A percentile compares a stretch with the other conserved stretches of the same genome.
These are phyloP conservation scores for Phrynocephalus versicolor DNA, from an alignment of 2,113 vertebrate genomes.

Conservation along the genomic window DNA sequence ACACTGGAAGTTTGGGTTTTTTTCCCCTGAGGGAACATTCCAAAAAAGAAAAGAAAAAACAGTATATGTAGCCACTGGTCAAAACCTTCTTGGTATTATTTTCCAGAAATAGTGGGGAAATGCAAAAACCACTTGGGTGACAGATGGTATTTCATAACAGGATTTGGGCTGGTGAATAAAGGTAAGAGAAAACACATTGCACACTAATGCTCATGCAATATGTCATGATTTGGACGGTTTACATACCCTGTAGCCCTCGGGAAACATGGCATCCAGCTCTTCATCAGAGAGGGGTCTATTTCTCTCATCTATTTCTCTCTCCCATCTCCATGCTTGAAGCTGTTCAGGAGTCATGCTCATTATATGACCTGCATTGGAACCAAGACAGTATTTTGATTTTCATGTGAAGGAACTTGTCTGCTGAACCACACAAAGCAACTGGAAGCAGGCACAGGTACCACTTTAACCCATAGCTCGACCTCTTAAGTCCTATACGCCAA, in stretches of 20 bases:
- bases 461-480: neutral
- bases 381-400: rapidly evolving
- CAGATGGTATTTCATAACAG: too few species aligned
- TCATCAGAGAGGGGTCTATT: constrained; percentile 97
- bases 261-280: constrained; percentile 98
- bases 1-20: too few species aligned
- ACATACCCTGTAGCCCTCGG: constrained; percentile 95
- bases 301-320: constrained; percentile 96
- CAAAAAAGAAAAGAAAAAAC: too few species aligned
- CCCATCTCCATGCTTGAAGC: constrained; percentile 98
- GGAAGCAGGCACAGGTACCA: neutral
- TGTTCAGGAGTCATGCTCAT: constrained; percentile 99
- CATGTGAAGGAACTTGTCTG: too few species aligned
- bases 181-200: neutral
- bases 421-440: neutral
- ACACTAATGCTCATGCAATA: neutral
- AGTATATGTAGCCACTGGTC: too few species aligned
- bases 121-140: too few species aligned
- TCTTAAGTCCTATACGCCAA: neutral
- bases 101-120: too few species aligned
- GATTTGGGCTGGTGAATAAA: too few species aligned
- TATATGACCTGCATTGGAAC: constrained; percentile 84
- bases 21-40: too few species aligned
- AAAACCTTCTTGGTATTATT: too few species aligned
- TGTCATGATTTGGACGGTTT: rapidly evolving